Percentiles rank a stretch among this genome's conserved stretches.
These are phyloP conservation scores for Phymorhynchus buccinoides DNA, from an alignment of 1,140 invertebrate genomes.

Conservation along the genomic window DNA sequence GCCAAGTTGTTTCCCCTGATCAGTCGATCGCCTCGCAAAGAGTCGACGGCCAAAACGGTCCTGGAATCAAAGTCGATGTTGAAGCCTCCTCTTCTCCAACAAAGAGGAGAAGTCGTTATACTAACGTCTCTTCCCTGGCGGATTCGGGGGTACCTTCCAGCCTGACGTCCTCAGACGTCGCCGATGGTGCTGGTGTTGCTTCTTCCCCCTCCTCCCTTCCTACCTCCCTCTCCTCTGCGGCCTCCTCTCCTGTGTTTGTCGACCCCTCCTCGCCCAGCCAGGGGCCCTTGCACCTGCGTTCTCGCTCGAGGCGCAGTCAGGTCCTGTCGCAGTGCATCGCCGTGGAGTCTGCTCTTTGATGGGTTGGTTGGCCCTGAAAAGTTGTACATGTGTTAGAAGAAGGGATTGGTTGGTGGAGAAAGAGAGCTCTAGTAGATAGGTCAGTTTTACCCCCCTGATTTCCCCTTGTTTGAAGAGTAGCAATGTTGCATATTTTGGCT, in stretches of 20 bases:
- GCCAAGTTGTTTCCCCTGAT: not conserved
- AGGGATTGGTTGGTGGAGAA: too few relatives aligned
- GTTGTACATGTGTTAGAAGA: too few relatives aligned
- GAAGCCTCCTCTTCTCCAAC: not conserved
- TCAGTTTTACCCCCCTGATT: too few relatives aligned
- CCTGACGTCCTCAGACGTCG: not conserved
- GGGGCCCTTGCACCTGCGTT: conserved; percentile 17
- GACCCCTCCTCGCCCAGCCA: not conserved
- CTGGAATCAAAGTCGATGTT: not conserved
- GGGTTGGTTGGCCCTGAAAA: too few relatives aligned
- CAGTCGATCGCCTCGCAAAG: not conserved
- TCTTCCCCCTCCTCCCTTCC: conserved; percentile 6
- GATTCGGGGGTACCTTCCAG: not conserved
- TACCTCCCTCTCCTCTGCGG: too few relatives aligned
- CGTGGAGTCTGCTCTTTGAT: conserved; percentile 22
- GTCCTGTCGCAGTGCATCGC: conserved; percentile 19
- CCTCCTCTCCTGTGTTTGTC: not conserved
- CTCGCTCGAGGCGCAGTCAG: not conserved
- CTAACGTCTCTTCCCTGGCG: not conserved
- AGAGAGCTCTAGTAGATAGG: too few relatives aligned
- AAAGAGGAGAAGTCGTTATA: not conserved
- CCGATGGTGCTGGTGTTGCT: too few relatives aligned
- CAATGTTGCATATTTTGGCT: too few relatives aligned
- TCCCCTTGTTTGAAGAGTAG: too few relatives aligned
- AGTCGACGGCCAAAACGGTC: too few relatives aligned